phyloP scores from a whole-genome alignment of 2,113 vertebrate genomes.

The Takifugu bimaculatus region DNA sequence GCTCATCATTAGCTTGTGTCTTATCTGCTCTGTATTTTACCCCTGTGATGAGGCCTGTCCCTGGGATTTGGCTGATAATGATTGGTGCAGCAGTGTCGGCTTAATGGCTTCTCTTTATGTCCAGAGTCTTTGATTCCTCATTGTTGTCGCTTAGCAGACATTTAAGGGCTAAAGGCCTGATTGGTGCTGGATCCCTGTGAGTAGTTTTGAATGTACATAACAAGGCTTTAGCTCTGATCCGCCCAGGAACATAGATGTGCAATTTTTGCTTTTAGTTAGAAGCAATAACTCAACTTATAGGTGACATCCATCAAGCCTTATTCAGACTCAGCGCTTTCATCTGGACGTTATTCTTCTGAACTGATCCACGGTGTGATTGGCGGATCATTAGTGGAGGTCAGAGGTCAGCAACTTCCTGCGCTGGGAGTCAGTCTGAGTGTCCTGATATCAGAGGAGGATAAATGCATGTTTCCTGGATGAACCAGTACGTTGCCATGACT shows the following conservation, averaged over 20 bases:
- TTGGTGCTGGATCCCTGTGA: constrained; percentile 50
- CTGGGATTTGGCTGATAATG: constrained; percentile 69
- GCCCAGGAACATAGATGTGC: neutral
- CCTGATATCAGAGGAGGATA: too few species aligned
- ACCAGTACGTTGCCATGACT: too few species aligned
- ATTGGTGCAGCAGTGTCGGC: constrained; percentile 61
- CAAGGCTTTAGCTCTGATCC: constrained; percentile 23
- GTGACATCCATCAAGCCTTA: too few species aligned
- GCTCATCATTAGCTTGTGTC: constrained; percentile 60
- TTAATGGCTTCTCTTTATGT: constrained; percentile 74
- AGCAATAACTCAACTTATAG: neutral
- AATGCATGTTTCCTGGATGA: too few species aligned
- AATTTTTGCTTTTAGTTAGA: neutral
- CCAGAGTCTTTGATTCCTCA: constrained; percentile 65
- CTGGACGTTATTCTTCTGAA: too few species aligned
- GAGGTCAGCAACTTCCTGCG: too few species aligned
- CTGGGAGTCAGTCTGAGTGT: too few species aligned
- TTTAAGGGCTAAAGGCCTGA: constrained; percentile 55
- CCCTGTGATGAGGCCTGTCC: constrained; percentile 58
- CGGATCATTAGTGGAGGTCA: too few species aligned
- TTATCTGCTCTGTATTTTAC: constrained; percentile 69
- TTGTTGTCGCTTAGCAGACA: constrained; percentile 68
- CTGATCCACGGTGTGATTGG: too few species aligned
- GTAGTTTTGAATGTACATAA: constrained; percentile 27
- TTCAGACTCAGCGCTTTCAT: too few species aligned